Conservation (phyloP, 1,140 invertebrate species). For the Cephus cinctus region DNA sequence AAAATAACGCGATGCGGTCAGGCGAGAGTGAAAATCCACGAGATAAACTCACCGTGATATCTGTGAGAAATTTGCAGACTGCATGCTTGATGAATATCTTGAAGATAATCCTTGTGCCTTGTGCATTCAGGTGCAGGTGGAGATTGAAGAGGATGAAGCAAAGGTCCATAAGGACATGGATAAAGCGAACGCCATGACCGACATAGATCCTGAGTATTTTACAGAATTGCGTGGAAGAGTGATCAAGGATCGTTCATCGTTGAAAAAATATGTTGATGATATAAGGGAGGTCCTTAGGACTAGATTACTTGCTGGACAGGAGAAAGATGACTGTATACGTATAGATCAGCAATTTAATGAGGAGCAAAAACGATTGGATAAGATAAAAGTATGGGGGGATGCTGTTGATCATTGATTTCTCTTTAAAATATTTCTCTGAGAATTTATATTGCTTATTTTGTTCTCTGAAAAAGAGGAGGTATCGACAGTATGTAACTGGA, state of each 20-base stretch:
- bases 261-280: slow-evolving; percentile 59
- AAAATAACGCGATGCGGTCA: too few species aligned
- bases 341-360: slow-evolving; percentile 62
- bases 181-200: slow-evolving; percentile 37
- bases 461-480: slow-evolving; percentile 34
- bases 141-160: slow-evolving; percentile 20
- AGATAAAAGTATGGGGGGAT: too few species aligned
- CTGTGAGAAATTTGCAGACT: too few species aligned
- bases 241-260: slow-evolving; percentile 56
- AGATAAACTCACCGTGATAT: too few species aligned
- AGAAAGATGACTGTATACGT: slow-evolving; percentile 61
- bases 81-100: too few species aligned
- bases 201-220: slow-evolving; percentile 65
- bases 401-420: too few species aligned
- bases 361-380: slow-evolving; percentile 59
- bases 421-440: too few species aligned
- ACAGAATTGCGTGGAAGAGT: slow-evolving; percentile 58
- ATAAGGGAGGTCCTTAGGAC: slow-evolving; percentile 57
- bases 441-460: too few species aligned
- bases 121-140: slow-evolving; percentile 23
- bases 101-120: neutral
- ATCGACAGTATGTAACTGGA: slow-evolving; percentile 57
- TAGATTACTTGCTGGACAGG: slow-evolving; percentile 58
- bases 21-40: too few species aligned
- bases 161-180: slow-evolving; percentile 24